Evolutionary conservation across 2,113 vertebrate genomes (phyloP).

Genomic region (Prietella phreatophila): DNA sequence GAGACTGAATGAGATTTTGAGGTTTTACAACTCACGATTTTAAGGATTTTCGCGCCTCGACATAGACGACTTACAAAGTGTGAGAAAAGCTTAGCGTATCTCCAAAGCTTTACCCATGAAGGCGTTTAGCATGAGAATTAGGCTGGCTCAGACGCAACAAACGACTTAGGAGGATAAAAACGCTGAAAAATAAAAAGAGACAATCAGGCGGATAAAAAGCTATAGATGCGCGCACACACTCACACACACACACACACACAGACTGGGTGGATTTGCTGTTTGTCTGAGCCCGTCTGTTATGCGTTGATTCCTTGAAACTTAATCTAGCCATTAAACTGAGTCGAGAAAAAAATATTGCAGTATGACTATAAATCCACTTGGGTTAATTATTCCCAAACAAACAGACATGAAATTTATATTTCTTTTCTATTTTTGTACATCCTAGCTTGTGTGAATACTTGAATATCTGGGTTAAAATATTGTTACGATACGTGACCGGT

Average conservation of each 20-base stretch:
- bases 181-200: background rate
- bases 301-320: background rate
- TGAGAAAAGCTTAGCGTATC: slow-evolving; percentile 7
- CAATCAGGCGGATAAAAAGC: background rate
- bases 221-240: background rate
- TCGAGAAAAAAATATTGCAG: background rate
- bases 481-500: too few species aligned
- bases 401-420: background rate
- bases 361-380: background rate
- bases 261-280: background rate
- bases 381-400: background rate
- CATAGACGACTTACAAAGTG: background rate
- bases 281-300: background rate
- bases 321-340: background rate
- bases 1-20: background rate
- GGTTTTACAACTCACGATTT: background rate
- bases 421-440: background rate
- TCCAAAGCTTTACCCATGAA: background rate
- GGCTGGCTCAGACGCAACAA: background rate
- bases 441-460: background rate
- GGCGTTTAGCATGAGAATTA: background rate
- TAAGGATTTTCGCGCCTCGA: background rate
- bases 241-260: too few species aligned
- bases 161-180: background rate
- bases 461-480: background rate